Base-by-base conservation (phyloP, 2,888 invertebrate species). In the Tenthredo distinguenda region DNA sequence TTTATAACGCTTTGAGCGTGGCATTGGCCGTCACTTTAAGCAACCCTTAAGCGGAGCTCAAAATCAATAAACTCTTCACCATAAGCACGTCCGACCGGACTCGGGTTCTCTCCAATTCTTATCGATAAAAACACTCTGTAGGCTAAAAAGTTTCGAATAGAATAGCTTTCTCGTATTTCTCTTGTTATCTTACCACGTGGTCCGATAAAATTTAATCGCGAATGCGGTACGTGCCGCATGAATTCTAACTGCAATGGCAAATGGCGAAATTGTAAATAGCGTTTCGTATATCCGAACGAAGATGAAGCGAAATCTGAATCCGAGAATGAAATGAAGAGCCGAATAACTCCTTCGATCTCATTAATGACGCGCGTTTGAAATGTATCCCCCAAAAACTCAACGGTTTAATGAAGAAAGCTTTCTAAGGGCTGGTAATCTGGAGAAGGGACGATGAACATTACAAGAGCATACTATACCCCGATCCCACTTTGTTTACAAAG, bases 61-160 rank as follows among this genome's bases (percentile, higher is more conserved):
- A 31, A 26, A 74, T 74, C 74, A 43, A 74, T 74, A 74, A 43
- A 26, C 43, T 74, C 31, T 74, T 43, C 43, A 74, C 21, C 74
- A 74, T 26, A 21, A 43, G 40, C 43, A 74, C n/a, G 74, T 43
- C 74, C n/a, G 74, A 74, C 40, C 40, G n/a, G 43, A n/a, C 40
- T 74, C 43, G 43, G n/a, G 74, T 74, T 43, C 31, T 9, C 18
- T 74, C 26, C 21, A 43, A 43, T 40, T 43, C 43, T 43, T 74
- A 74, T 74, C 43, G 37, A 43, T 43, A 40, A 74, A 55, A 74
- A 74, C 37, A n/a, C 74, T 43, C 21, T 26, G 43, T 9, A 21
- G 43, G 43, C 15, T 43, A 74, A 31, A 40, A 43, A 15, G 43
- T 26, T 21, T 21, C 5, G 12, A 74, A 40, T 21, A n/a, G 43